These are phyloP conservation scores for Epizoanthus rinbou DNA, from an alignment of 92 coral and sea anemone genomes.

Conservation along the genomic window DNA sequence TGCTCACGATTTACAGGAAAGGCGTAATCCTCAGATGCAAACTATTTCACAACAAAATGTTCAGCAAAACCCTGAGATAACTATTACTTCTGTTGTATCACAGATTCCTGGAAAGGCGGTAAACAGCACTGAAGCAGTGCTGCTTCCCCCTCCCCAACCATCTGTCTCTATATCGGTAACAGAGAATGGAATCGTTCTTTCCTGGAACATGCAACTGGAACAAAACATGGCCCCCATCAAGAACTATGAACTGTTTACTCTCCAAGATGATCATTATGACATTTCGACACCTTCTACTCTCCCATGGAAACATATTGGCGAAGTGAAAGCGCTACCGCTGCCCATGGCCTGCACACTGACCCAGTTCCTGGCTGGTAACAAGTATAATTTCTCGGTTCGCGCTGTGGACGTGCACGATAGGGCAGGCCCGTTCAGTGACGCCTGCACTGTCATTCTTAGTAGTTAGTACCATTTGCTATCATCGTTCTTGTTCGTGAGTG, in stretches of 20 bases:
- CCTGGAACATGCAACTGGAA: conserved; percentile 86
- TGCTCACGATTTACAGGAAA: too few species aligned
- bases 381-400: conserved; percentile 92
- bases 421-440: conserved; percentile 89
- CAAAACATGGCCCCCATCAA: conserved; percentile 67
- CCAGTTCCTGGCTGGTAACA: conserved; percentile 90
- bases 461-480: background rate
- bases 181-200: conserved; percentile 85
- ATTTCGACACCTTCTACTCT: conserved; percentile 61
- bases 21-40: background rate
- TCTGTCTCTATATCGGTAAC: conserved; percentile 84
- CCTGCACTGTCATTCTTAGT: conserved; percentile 80
- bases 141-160: conserved; percentile 75
- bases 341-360: conserved; percentile 99
- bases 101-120: background rate
- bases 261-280: conserved; percentile 73
- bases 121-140: background rate
- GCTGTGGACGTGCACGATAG: conserved; percentile 88
- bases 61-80: conserved; percentile 30
- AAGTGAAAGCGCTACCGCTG: conserved; percentile 87
- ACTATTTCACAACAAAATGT: background rate
- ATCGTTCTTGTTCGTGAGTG: background rate
- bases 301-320: conserved; percentile 92
- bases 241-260: conserved; percentile 89
- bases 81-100: conserved; percentile 30